Evolutionary conservation across 1,140 invertebrate species (phyloP).

Genomic region (Apis cerana): DNA sequence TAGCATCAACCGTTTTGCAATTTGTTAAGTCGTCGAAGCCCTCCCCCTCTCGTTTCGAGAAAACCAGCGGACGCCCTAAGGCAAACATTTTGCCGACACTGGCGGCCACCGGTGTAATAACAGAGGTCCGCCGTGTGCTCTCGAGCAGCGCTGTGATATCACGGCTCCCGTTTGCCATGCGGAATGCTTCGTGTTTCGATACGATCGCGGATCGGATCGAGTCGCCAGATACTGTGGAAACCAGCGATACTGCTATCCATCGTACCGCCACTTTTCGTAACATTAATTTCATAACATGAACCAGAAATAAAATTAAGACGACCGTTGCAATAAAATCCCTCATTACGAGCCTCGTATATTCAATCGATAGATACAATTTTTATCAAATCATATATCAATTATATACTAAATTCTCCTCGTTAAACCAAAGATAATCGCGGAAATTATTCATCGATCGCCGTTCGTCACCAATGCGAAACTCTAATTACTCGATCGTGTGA

Average conservation of each 20-base stretch:
- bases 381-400: too few relatives aligned
- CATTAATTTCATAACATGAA: neutral
- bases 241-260: conserved; percentile 15
- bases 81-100: conserved; percentile 34
- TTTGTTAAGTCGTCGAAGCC: neutral
- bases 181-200: conserved; percentile 57
- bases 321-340: too few relatives aligned
- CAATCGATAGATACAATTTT: too few relatives aligned
- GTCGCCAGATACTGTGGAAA: conserved; percentile 53
- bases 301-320: neutral
- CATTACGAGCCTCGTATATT: too few relatives aligned
- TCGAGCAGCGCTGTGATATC: conserved; percentile 50
- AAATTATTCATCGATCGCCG: too few relatives aligned
- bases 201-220: conserved; percentile 61
- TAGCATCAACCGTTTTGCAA: neutral
- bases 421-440: too few relatives aligned
- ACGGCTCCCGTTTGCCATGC: conserved; percentile 58
- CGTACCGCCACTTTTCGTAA: neutral
- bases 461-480: too few relatives aligned
- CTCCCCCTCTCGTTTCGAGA: neutral
- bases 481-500: neutral
- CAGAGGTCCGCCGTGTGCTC: conserved; percentile 40
- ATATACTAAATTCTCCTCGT: too few relatives aligned
- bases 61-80: conserved; percentile 13
- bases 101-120: conserved; percentile 35